phyloP scores from a whole-genome alignment of 2,888 invertebrate species.

The Meganola albula region DNA sequence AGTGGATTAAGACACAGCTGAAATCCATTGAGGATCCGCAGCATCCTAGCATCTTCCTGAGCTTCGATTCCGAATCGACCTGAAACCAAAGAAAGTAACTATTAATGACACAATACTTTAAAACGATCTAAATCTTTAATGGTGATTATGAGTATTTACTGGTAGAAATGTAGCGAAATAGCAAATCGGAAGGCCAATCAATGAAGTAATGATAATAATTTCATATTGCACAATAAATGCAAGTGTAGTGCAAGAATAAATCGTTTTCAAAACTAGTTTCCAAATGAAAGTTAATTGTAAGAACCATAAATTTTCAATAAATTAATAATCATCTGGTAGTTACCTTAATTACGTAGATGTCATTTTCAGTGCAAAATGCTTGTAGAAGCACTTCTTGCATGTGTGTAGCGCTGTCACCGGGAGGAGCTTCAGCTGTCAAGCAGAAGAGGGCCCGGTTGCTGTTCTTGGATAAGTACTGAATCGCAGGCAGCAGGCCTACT shows the following conservation, averaged over 20 bases:
- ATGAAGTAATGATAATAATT: no score
- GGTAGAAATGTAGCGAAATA: no score
- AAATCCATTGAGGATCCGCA: slow-evolving; percentile 64
- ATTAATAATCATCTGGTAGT: no score
- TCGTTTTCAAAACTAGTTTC: no score
- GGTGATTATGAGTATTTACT: no score
- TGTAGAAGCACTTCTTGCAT: slow-evolving; percentile 87
- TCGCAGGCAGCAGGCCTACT: slow-evolving; percentile 80
- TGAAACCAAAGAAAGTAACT: slow-evolving; percentile 48
- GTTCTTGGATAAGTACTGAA: slow-evolving; percentile 77
- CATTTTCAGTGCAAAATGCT: slow-evolving; percentile 88
- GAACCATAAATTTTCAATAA: no score
- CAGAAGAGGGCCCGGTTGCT: slow-evolving; percentile 82
- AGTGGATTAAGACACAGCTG: slow-evolving; percentile 76
- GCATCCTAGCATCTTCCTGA: slow-evolving; percentile 67
- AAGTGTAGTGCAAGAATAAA: no score
- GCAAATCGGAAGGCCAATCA: no score
- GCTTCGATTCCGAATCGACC: slow-evolving; percentile 76
- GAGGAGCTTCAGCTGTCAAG: slow-evolving; percentile 81
- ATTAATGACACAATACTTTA: slow-evolving; percentile 11
- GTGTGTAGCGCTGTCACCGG: slow-evolving; percentile 85
- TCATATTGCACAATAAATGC: no score
- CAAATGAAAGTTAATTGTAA: no score
- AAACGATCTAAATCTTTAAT: background rate
- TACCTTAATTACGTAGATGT: slow-evolving; percentile 86